Percentiles rank a stretch among this genome's conserved stretches.
phyloP scores from a whole-genome alignment of 2,888 invertebrate genomes.

The Crocallis elinguaria region DNA sequence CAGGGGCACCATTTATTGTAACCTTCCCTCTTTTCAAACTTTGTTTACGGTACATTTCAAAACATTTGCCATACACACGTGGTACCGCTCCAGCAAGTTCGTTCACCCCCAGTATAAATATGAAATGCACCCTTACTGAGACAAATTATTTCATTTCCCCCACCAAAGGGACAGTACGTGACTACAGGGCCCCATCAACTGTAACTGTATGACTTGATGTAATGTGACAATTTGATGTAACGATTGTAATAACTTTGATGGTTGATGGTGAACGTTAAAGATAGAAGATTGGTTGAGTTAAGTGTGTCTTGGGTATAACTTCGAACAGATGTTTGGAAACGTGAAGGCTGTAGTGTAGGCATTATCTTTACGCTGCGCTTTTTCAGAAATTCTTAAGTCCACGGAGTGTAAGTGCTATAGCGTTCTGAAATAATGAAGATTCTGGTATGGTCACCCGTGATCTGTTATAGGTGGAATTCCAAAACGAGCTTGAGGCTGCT shows the following conservation, averaged over 20 bases:
- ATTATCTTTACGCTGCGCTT: not conserved
- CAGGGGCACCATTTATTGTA: not conserved
- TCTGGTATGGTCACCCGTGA: too few relatives aligned
- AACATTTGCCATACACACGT: conserved; percentile 25
- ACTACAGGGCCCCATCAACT: conserved; percentile 70
- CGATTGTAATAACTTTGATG: conserved; percentile 58
- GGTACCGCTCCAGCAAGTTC: conserved; percentile 48
- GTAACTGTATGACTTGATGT: conserved; percentile 65
- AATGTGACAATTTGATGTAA: conserved; percentile 66
- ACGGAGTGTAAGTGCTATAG: too few relatives aligned
- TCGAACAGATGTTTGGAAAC: conserved; percentile 35
- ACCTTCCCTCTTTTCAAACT: conserved; percentile 7
- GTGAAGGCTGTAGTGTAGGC: conserved; percentile 29
- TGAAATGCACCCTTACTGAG: conserved; percentile 82
- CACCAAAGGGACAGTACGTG: conserved; percentile 76
- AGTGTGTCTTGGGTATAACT: conserved; percentile 17
- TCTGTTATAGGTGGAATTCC: too few relatives aligned
- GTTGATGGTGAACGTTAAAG: conserved; percentile 43
- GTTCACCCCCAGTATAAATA: conserved; percentile 76
- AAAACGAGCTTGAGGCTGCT: too few relatives aligned
- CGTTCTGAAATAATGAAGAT: too few relatives aligned
- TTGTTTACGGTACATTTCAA: conserved; percentile 6
- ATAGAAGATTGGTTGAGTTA: conserved; percentile 25
- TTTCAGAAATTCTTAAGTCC: not conserved
- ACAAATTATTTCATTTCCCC: conserved; percentile 85